A percentile compares a stretch with the other conserved stretches of the same genome.
These are phyloP conservation scores for Xylota segnis DNA, from an alignment of 2,888 invertebrate genomes.

Conservation along the genomic window DNA sequence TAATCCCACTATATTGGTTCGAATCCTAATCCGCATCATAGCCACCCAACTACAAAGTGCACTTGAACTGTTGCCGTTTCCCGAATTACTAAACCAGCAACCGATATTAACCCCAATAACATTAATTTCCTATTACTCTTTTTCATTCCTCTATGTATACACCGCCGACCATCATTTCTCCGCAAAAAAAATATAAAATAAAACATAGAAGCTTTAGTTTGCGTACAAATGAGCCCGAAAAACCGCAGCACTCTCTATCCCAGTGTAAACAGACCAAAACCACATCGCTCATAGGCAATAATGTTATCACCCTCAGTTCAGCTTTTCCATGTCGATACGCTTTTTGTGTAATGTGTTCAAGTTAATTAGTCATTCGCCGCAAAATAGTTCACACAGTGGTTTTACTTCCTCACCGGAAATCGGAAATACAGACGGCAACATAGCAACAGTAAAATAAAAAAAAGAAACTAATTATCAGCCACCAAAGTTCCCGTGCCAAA, in stretches of 20 bases:
- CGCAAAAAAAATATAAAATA: no score
- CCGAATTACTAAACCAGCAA: not conserved
- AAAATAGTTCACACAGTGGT: conserved; percentile 56
- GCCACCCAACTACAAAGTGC: no score
- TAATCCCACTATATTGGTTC: no score
- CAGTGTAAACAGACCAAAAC: not conserved
- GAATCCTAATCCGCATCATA: no score
- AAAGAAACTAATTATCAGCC: conserved; percentile 28
- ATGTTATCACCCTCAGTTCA: not conserved
- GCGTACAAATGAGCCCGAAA: not conserved
- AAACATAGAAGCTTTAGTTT: not conserved
- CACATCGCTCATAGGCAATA: conserved; percentile 2
- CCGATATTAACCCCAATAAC: not conserved
- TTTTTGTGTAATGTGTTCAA: conserved; percentile 25
- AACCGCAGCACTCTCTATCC: not conserved
- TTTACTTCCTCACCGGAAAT: conserved; percentile 25
- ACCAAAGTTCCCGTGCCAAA: not conserved
- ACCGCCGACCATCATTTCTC: not conserved
- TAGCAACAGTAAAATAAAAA: conserved; percentile 12
- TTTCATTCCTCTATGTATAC: not conserved
- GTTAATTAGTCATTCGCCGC: conserved; percentile 58
- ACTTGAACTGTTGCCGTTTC: no score
- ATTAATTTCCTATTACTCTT: not conserved
- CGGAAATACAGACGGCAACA: conserved; percentile 19
- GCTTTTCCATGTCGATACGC: not conserved